Percentiles rank a stretch among this genome's conserved stretches.
phyloP scores from a whole-genome alignment of 2,797 vertebrate genomes.

The Pangasius mekongensis region DNA sequence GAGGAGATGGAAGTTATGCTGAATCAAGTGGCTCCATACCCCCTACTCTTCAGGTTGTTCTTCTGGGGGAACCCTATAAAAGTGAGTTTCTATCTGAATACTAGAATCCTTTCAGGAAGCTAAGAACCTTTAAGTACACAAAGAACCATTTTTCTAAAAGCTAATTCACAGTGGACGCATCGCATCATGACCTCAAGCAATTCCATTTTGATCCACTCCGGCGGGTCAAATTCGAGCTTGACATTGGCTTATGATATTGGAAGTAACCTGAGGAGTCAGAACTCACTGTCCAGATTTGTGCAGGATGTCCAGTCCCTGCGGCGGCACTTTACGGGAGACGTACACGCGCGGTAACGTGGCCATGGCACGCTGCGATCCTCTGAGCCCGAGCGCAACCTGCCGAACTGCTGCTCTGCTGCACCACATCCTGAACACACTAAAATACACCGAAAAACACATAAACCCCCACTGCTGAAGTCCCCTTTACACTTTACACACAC shows the following conservation, averaged over 20 bases:
- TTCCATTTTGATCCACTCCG: no score
- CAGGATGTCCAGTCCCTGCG: slow-evolving; percentile 78
- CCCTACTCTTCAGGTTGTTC: neutral
- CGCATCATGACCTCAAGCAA: no score
- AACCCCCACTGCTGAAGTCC: neutral
- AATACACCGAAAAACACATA: neutral
- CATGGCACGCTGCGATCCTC: slow-evolving; percentile 65
- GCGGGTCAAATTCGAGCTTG: no score
- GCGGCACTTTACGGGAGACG: slow-evolving; percentile 79
- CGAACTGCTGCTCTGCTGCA: slow-evolving; percentile 68
- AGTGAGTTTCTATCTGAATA: no score
- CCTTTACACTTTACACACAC: slow-evolving; percentile 8
- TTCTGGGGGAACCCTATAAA: no score
- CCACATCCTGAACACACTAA: slow-evolving; percentile 70
- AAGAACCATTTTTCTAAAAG: no score
- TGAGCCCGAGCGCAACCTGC: slow-evolving; percentile 60
- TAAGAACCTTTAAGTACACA: no score
- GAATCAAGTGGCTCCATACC: neutral
- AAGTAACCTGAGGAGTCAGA: no score
- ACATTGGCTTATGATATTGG: no score
- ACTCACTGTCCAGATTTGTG: slow-evolving; percentile 80
- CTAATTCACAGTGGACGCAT: no score
- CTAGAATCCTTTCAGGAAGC: no score
- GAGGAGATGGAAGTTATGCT: neutral
- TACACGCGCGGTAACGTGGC: slow-evolving; percentile 75